Conservation (phyloP, 2,797 vertebrate species). For the Champsocephalus gunnari region DNA sequence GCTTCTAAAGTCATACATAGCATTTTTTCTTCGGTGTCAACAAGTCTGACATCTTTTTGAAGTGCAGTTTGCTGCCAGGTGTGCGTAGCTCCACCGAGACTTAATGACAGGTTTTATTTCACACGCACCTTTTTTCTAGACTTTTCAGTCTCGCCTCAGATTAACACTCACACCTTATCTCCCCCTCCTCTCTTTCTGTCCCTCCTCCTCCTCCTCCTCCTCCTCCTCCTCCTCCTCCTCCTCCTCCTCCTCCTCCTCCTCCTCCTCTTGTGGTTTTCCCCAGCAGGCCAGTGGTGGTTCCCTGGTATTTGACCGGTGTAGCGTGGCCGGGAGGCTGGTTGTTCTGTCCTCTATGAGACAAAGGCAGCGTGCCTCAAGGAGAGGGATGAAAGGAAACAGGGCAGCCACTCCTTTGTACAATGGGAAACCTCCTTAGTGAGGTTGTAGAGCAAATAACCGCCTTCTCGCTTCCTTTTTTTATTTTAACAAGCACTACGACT, state of each 20-base stretch:
- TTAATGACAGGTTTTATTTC: constrained; percentile 65
- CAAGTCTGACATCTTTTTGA: constrained; percentile 18
- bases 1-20: constrained; percentile 7
- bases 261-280: constrained; percentile 65
- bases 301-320: constrained; percentile 74
- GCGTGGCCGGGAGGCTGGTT: constrained; percentile 66
- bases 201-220: constrained; percentile 21
- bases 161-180: constrained; percentile 55
- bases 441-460: constrained; percentile 81
- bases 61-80: constrained; percentile 43
- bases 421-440: constrained; percentile 78
- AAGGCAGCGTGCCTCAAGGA: constrained; percentile 75
- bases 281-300: constrained; percentile 76
- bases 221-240: constrained; percentile 18
- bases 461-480: constrained; percentile 61
- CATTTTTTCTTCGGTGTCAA: constrained; percentile 15
- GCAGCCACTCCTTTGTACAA: constrained; percentile 84
- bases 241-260: constrained; percentile 21
- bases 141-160: constrained; percentile 56
- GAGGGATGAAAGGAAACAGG: constrained; percentile 78
- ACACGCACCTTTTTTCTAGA: constrained; percentile 48
- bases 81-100: constrained; percentile 37
- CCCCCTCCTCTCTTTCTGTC: constrained; percentile 26
- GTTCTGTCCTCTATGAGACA: constrained; percentile 79
- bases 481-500: constrained; percentile 62